phyloP scores from a whole-genome alignment of 2,888 invertebrate species.

The Cryptophagus acutangulus region DNA sequence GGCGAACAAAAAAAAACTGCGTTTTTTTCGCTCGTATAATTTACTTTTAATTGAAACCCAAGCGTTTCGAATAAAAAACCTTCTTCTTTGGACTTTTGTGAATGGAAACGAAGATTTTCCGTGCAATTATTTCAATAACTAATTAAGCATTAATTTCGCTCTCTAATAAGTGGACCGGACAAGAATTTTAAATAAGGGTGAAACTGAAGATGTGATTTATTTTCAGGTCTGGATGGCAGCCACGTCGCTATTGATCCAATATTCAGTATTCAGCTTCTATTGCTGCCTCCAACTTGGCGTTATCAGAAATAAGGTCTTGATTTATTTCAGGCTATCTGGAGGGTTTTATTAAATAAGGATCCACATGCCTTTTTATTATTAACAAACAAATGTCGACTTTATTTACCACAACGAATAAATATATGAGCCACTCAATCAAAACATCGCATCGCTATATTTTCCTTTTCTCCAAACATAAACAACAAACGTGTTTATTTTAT shows the following conservation, averaged over 20 bases:
- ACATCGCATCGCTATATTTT: too few relatives aligned
- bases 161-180: slow-evolving; percentile 3
- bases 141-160: slow-evolving; percentile 8
- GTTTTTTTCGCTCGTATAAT: not conserved
- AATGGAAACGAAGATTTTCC: not conserved
- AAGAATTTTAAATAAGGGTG: slow-evolving; percentile 4
- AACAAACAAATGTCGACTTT: not conserved
- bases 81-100: not conserved
- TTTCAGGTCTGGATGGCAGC: slow-evolving; percentile 24
- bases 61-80: not conserved
- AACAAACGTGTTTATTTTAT: too few relatives aligned
- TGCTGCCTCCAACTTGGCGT: slow-evolving; percentile 24
- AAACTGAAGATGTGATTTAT: slow-evolving; percentile 10
- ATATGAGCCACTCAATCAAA: too few relatives aligned
- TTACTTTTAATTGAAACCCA: slow-evolving; percentile 1
- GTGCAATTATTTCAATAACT: slow-evolving; percentile 4
- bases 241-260: slow-evolving; percentile 17
- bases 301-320: slow-evolving; percentile 29
- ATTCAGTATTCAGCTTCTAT: slow-evolving; percentile 26
- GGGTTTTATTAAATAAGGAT: slow-evolving; percentile 5
- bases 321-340: slow-evolving; percentile 20
- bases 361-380: not conserved
- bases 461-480: too few relatives aligned
- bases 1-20: not conserved
- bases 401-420: not conserved